These are phyloP conservation scores for Delia radicum DNA, from an alignment of 1,140 invertebrate genomes.

Conservation along the genomic window DNA sequence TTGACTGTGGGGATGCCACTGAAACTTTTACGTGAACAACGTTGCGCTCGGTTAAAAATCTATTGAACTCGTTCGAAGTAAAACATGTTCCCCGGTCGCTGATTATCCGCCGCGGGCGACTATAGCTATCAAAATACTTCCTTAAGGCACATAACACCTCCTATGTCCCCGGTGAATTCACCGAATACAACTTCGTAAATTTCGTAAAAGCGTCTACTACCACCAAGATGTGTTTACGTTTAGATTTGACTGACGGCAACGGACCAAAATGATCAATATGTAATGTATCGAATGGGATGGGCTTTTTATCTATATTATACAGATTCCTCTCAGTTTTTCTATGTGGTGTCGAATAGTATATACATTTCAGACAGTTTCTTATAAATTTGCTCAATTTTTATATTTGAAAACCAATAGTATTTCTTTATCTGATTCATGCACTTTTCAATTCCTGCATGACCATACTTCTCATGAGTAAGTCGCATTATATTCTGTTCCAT, in stretches of 20 bases:
- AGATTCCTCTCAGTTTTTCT: background rate
- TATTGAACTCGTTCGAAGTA: conserved; percentile 35
- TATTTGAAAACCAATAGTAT: conserved; percentile 1
- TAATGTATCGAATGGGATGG: conserved; percentile 9
- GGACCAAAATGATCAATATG: conserved; percentile 22
- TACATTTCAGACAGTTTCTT: conserved; percentile 4
- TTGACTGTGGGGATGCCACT: conserved; percentile 26
- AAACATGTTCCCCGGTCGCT: conserved; percentile 40
- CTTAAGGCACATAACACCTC: background rate
- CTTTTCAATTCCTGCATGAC: conserved; percentile 7
- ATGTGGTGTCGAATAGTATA: background rate
- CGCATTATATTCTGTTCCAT: conserved; percentile 13
- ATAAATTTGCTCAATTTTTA: conserved; percentile 1
- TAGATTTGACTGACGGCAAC: conserved; percentile 1
- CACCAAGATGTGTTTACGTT: conserved; percentile 30
- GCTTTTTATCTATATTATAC: conserved; percentile 11
- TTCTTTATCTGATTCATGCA: background rate
- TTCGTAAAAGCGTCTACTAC: conserved; percentile 52
- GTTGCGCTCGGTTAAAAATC: conserved; percentile 25
- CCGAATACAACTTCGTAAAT: no score
- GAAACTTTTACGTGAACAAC: conserved; percentile 28
- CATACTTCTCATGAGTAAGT: conserved; percentile 6
- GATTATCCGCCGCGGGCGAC: conserved; percentile 34
- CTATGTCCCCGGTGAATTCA: background rate
- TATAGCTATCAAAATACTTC: conserved; percentile 26